Percentiles rank a stretch among this genome's conserved stretches.
Conservation (phyloP, 2,797 vertebrate species). For the Lagorchestes hirsutus region DNA sequence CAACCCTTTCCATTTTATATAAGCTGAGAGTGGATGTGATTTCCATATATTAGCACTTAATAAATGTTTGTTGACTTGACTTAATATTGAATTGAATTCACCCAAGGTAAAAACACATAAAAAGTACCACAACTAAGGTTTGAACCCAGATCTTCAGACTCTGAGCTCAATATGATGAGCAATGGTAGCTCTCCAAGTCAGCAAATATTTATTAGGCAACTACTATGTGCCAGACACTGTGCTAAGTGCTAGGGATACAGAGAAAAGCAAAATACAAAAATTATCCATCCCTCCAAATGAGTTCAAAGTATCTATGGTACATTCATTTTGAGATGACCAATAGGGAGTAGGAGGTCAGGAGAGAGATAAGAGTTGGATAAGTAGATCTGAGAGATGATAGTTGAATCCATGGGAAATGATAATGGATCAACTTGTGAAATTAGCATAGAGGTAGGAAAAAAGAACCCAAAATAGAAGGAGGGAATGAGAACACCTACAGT, state of each 20-base stretch:
- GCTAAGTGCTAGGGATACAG: background rate
- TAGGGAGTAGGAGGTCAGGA: background rate
- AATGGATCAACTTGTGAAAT: background rate
- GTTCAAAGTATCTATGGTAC: too few relatives aligned
- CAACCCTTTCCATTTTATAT: too few relatives aligned
- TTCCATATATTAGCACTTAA: background rate
- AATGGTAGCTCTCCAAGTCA: background rate
- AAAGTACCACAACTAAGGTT: background rate
- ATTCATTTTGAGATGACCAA: background rate
- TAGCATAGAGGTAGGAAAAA: background rate
- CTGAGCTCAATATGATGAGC: background rate
- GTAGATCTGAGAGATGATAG: background rate
- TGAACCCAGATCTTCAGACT: background rate
- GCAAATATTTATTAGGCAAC: too few relatives aligned
- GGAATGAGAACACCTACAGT: background rate
- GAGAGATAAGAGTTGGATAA: background rate
- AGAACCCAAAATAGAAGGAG: background rate
- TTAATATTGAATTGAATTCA: background rate
- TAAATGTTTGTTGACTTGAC: background rate
- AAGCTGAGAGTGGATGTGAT: background rate
- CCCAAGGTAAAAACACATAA: background rate
- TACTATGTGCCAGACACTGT: background rate
- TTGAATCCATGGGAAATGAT: background rate
- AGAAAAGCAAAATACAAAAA: too few relatives aligned
- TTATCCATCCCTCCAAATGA: too few relatives aligned